phyloP scores from a whole-genome alignment of 1,140 invertebrate genomes.

The Drosophila willistoni region DNA sequence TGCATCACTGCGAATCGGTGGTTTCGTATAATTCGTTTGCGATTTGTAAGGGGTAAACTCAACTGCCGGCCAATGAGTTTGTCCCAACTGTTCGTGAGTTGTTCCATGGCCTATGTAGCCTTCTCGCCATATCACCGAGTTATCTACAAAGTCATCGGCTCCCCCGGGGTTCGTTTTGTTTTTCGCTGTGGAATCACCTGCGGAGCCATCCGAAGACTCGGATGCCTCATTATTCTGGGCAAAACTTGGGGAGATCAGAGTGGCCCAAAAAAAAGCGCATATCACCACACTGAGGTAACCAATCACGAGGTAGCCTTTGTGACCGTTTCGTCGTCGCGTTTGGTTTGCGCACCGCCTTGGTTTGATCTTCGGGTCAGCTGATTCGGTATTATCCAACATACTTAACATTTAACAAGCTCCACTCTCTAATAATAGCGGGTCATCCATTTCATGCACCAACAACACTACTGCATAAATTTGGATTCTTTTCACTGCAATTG shows the following conservation, averaged over 20 bases:
- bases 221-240: background rate
- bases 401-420: background rate
- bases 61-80: conserved; percentile 38
- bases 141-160: background rate
- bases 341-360: background rate
- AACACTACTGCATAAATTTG: background rate
- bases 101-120: conserved; percentile 46
- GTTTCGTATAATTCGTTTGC: conserved; percentile 12
- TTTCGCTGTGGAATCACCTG: too few relatives aligned
- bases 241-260: conserved; percentile 43
- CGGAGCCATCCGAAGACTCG: too few relatives aligned
- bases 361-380: background rate
- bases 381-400: conserved; percentile 1
- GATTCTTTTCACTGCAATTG: background rate
- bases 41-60: conserved; percentile 43
- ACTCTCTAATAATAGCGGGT: background rate
- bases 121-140: conserved; percentile 8
- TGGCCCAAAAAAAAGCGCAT: conserved; percentile 53
- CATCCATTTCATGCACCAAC: conserved; percentile 1
- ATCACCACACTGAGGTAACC: conserved; percentile 52
- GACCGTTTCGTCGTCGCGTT: background rate
- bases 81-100: conserved; percentile 56
- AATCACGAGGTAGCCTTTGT: conserved; percentile 50
- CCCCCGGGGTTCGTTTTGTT: background rate
- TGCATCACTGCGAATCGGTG: background rate